phyloP scores from a whole-genome alignment of 2,797 vertebrate species.

The Propithecus deckenii region DNA sequence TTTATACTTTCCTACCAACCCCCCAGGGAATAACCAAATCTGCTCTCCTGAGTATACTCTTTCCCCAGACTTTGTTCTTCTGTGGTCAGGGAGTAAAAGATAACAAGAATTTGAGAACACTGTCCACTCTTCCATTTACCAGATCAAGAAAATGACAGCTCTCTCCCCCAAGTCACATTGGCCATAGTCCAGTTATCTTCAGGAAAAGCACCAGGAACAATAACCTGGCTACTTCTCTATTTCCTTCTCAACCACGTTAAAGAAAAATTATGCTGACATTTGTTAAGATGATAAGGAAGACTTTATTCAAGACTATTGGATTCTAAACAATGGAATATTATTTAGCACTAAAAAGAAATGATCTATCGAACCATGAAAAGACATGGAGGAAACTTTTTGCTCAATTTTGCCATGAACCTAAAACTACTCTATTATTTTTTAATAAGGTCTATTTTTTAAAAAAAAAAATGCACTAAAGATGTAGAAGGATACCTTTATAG shows the following conservation, averaged over 20 bases:
- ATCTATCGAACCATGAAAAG: background rate
- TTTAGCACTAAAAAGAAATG: background rate
- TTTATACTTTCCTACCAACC: background rate
- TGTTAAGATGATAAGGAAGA: too few relatives aligned
- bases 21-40: background rate
- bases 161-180: background rate
- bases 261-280: background rate
- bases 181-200: background rate
- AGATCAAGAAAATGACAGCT: background rate
- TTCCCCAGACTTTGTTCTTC: background rate
- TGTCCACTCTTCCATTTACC: background rate
- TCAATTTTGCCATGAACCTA: background rate
- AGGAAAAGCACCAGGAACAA: background rate
- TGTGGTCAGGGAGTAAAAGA: too few relatives aligned
- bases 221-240: background rate
- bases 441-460: background rate
- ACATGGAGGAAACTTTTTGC: background rate
- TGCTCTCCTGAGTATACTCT: background rate
- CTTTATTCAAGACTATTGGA: background rate
- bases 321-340: background rate
- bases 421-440: background rate
- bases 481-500: background rate
- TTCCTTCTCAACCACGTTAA: background rate
- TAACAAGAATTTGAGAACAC: background rate
- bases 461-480: background rate